phyloP scores from a whole-genome alignment of 2,113 vertebrate genomes.

The Megalops atlanticus region DNA sequence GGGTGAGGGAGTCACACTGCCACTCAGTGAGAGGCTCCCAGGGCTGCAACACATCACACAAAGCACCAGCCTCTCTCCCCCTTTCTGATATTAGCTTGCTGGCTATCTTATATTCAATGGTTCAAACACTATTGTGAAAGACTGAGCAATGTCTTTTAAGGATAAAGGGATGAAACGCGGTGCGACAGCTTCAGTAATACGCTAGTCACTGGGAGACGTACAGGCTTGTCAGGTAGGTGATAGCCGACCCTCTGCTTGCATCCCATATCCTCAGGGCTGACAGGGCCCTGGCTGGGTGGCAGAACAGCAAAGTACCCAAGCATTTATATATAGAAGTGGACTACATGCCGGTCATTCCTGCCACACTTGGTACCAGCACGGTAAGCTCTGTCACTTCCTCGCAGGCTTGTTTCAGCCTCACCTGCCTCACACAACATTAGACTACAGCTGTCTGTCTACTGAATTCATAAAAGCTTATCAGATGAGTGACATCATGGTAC shows the following conservation, averaged over 20 bases:
- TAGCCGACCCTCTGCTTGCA: not conserved
- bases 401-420: not conserved
- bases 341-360: not conserved
- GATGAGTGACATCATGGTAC: not conserved
- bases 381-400: constrained; percentile 9
- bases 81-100: not conserved
- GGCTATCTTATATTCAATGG: not conserved
- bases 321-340: not conserved
- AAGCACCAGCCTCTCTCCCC: not conserved
- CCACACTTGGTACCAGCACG: too few species aligned
- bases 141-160: not conserved
- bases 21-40: not conserved
- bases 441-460: not conserved
- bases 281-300: not conserved
- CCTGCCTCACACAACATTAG: not conserved
- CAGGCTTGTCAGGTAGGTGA: not conserved
- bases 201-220: not conserved
- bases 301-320: not conserved
- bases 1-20: not conserved
- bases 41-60: not conserved
- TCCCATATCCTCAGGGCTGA: not conserved
- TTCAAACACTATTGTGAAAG: not conserved
- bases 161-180: not conserved
- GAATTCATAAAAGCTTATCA: not conserved
- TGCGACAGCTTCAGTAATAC: not conserved